phyloP scores from a whole-genome alignment of 2,113 vertebrate genomes.

The Spilogale gracilis region DNA sequence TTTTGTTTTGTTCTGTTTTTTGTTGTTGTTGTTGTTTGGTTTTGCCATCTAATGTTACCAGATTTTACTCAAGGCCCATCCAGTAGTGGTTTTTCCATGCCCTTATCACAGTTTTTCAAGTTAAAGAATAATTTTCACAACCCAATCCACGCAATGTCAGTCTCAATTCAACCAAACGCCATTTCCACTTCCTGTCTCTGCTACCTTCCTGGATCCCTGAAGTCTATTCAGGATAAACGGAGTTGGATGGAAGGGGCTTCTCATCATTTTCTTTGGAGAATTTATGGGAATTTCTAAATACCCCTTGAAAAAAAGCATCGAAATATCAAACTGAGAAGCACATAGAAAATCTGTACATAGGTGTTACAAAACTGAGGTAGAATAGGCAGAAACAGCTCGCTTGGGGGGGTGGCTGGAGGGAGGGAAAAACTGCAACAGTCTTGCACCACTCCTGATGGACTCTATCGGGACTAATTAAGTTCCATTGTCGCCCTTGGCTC shows the following conservation, averaged over 20 bases:
- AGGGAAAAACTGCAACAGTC: not conserved
- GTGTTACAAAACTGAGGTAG: not conserved
- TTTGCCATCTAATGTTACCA: not conserved
- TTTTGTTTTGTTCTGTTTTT: not conserved
- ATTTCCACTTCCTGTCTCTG: not conserved
- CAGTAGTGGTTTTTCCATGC: not conserved
- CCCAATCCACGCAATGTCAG: not conserved
- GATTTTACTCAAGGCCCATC: not conserved
- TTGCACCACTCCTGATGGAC: not conserved
- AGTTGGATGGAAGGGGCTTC: not conserved
- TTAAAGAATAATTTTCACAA: not conserved
- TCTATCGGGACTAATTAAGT: not conserved
- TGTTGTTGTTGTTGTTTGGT: not conserved
- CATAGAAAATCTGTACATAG: not conserved
- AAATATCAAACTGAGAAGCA: not conserved
- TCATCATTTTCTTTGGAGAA: not conserved
- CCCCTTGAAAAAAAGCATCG: not conserved
- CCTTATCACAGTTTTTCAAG: not conserved
- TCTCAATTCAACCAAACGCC: not conserved
- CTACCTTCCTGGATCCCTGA: not conserved
- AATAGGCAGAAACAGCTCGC: not conserved
- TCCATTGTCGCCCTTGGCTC: not conserved
- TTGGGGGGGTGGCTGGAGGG: not conserved
- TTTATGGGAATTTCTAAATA: conserved; percentile 9
- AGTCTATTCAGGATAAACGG: not conserved